Conservation (phyloP, 2,888 invertebrate species). For the Euplagia quadripunctaria region DNA sequence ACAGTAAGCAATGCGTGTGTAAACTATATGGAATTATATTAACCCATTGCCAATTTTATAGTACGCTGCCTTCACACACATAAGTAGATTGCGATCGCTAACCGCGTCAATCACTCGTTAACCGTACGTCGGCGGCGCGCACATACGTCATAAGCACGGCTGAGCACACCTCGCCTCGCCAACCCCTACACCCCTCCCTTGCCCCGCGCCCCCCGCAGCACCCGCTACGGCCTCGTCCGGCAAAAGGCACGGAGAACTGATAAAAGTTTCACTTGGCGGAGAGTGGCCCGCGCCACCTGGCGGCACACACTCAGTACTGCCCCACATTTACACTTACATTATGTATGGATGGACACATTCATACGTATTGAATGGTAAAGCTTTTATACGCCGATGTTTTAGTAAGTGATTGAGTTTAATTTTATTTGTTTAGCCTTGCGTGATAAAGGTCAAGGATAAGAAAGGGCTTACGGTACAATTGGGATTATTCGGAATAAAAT, state of each 20-base stretch:
- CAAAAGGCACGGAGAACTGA: conserved; percentile 17
- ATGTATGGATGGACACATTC: conserved; percentile 2
- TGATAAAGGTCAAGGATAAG: conserved; percentile 8
- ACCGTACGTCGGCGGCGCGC: conserved; percentile 22
- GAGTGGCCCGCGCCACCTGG: background rate
- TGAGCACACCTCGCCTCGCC: background rate
- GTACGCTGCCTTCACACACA: background rate
- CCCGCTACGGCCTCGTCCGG: conserved; percentile 2
- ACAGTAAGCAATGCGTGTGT: background rate
- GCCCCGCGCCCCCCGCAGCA: background rate
- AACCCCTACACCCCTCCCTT: background rate
- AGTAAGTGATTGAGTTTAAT: conserved; percentile 18
- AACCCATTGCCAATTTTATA: conserved; percentile 10
- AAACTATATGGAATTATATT: conserved; percentile 11
- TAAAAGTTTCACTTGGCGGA: conserved; percentile 25
- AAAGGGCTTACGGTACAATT: conserved; percentile 6
- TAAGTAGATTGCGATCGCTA: conserved; percentile 16
- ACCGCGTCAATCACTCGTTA: conserved; percentile 35
- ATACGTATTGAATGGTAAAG: conserved; percentile 13
- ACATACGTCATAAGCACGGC: conserved; percentile 34
- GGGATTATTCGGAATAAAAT: background rate
- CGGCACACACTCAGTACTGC: background rate
- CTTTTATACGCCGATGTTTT: conserved; percentile 20
- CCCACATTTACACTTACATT: background rate
- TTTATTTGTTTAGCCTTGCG: conserved; percentile 12